Conservation (phyloP, 2,888 invertebrate genomes). For the Luffia ferchaultella region DNA sequence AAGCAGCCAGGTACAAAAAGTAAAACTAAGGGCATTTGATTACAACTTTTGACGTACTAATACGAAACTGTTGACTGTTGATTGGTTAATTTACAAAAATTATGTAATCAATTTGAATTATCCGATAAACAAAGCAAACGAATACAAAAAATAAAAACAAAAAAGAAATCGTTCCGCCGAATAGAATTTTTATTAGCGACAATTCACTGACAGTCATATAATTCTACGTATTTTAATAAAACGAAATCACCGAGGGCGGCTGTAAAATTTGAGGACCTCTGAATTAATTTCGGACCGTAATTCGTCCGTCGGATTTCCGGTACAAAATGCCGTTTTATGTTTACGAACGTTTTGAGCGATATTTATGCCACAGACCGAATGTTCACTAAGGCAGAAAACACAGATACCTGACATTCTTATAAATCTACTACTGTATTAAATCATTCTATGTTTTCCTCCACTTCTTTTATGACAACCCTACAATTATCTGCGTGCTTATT, state of each 20-base stretch:
- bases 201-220: conserved; percentile 34
- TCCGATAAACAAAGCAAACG: too few species aligned
- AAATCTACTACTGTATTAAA: not conserved
- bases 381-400: not conserved
- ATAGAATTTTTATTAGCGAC: conserved; percentile 41
- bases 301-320: conserved; percentile 39
- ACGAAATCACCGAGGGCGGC: conserved; percentile 43
- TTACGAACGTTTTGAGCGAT: conserved; percentile 12
- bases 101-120: too few species aligned
- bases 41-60: too few species aligned
- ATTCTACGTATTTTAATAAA: conserved; percentile 54
- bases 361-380: not conserved
- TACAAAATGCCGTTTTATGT: conserved; percentile 31
- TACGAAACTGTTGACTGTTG: too few species aligned
- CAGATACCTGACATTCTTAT: not conserved
- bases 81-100: too few species aligned
- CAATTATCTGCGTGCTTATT: conserved; percentile 8
- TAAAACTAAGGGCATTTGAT: too few species aligned
- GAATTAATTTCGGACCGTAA: conserved; percentile 45
- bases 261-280: conserved; percentile 50
- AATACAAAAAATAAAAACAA: too few species aligned
- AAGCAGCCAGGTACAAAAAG: too few species aligned
- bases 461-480: conserved; percentile 12
- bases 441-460: conserved; percentile 3
- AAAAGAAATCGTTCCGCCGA: too few species aligned